These are phyloP conservation scores for Anas capensis DNA, from an alignment of 2,797 vertebrate species.

Conservation along the genomic window DNA sequence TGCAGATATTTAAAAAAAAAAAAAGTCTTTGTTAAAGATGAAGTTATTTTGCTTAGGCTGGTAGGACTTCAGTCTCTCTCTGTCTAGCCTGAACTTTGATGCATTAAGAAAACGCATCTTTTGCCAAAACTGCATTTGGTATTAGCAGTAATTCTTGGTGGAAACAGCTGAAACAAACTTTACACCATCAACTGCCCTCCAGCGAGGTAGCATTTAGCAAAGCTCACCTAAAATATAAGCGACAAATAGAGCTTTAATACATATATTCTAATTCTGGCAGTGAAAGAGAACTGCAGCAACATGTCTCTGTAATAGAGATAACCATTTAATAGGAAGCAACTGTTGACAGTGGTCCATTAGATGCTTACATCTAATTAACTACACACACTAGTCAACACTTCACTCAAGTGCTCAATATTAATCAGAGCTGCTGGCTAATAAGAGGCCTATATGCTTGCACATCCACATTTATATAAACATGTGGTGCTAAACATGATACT, in stretches of 20 bases:
- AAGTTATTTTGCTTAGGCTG: background rate
- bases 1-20: background rate
- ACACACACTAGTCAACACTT: conserved; percentile 57
- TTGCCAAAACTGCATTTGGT: background rate
- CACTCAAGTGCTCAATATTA: background rate
- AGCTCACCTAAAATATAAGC: background rate
- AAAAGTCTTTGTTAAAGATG: background rate
- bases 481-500: conserved; percentile 3
- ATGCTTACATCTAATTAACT: conserved; percentile 64
- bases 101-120: background rate
- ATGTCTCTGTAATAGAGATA: conserved; percentile 21
- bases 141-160: background rate
- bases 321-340: conserved; percentile 39
- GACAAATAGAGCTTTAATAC: background rate
- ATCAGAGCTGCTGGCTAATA: conserved; percentile 30
- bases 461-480: conserved; percentile 27
- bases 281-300: conserved; percentile 20
- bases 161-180: background rate
- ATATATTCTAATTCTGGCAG: background rate
- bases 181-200: background rate
- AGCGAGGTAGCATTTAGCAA: background rate
- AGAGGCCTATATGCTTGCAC: background rate
- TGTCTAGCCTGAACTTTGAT: background rate
- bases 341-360: conserved; percentile 34
- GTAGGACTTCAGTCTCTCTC: background rate